These are phyloP conservation scores for Macrochelys suwanniensis DNA, from an alignment of 2,797 vertebrate species.

Conservation along the genomic window DNA sequence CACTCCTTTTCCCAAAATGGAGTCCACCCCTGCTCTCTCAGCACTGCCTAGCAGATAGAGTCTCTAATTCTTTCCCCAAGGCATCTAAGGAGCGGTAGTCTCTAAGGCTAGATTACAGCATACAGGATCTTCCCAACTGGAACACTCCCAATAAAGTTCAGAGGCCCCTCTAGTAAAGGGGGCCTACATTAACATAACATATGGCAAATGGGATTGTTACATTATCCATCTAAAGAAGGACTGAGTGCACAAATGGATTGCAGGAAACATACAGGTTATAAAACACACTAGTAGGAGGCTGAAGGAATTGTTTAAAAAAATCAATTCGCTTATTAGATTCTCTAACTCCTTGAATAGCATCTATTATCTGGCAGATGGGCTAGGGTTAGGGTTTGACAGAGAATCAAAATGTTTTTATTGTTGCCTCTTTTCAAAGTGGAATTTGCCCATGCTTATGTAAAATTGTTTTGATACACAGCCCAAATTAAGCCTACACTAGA, in stretches of 20 bases:
- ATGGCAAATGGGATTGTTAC: neutral
- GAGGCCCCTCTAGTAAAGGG: no score
- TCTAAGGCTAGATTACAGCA: no score
- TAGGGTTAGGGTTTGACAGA: constrained; percentile 9
- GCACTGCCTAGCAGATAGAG: no score
- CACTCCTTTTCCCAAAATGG: no score
- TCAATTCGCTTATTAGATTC: constrained; percentile 15
- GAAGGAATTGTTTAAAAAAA: constrained; percentile 43
- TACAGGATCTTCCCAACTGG: no score
- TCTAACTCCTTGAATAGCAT: constrained; percentile 35
- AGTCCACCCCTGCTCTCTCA: no score
- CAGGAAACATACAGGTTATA: constrained; percentile 1
- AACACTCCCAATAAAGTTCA: no score
- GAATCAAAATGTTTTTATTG: constrained; percentile 40
- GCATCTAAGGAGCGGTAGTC: no score
- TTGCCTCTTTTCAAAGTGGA: constrained; percentile 19
- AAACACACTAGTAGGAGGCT: constrained; percentile 9
- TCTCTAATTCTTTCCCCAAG: no score
- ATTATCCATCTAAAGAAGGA: constrained; percentile 3
- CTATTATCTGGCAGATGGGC: constrained; percentile 38
- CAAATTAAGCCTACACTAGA: constrained; percentile 70
- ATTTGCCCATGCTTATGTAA: constrained; percentile 44
- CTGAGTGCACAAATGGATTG: constrained; percentile 4
- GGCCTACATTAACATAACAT: neutral
- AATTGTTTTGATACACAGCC: constrained; percentile 54